Conservation (phyloP, 2,797 vertebrate genomes). For the Myotis vivesi region DNA sequence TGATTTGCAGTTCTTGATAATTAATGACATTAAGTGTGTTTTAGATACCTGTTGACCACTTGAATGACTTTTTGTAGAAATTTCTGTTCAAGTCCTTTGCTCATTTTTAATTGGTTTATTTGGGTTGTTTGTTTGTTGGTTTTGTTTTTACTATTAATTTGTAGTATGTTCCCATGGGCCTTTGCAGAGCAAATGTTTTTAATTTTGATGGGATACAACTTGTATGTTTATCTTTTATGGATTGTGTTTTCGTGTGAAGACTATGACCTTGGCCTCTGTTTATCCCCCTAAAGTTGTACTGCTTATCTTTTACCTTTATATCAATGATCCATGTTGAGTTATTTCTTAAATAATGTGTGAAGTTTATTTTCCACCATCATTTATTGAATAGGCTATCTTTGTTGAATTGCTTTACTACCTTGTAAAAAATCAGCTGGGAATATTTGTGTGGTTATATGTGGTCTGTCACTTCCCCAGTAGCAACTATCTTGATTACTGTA, state of each 20-base stretch:
- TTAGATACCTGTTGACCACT: background rate
- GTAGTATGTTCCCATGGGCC: background rate
- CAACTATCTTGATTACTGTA: background rate
- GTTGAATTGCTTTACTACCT: background rate
- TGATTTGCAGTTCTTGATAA: background rate
- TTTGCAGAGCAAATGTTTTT: background rate
- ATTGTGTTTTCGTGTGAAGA: background rate
- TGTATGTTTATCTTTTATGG: background rate
- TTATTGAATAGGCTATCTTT: background rate
- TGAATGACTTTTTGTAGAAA: background rate
- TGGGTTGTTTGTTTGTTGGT: background rate
- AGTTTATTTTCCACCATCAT: background rate
- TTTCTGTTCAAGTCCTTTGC: background rate
- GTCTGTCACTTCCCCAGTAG: background rate
- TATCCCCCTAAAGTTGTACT: background rate
- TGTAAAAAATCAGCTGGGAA: background rate
- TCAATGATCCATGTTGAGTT: background rate
- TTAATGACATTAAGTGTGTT: background rate
- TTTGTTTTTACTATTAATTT: background rate
- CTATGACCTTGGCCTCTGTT: background rate
- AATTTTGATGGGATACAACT: background rate
- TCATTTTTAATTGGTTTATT: background rate
- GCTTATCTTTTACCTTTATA: background rate
- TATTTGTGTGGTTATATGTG: background rate
- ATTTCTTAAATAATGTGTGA: background rate